Evolutionary conservation across 2,113 vertebrate species (phyloP).

Genomic region (Rhabdomys dilectus): DNA sequence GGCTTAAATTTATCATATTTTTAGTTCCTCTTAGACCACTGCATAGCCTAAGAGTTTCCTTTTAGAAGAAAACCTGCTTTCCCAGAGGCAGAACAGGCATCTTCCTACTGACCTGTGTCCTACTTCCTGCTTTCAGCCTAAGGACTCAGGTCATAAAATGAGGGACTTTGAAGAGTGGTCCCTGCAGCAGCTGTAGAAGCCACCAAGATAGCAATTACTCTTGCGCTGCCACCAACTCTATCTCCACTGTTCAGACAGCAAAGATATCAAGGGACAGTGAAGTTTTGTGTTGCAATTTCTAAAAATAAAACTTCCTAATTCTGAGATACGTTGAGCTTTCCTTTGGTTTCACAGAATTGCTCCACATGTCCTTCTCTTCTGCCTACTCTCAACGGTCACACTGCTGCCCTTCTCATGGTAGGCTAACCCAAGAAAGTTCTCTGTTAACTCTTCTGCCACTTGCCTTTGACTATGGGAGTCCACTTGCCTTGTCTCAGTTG

Average conservation of each 20-base stretch:
- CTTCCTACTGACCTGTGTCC: background rate
- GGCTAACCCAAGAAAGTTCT: background rate
- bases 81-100: background rate
- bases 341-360: background rate
- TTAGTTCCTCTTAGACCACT: constrained; percentile 1
- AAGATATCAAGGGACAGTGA: background rate
- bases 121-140: background rate
- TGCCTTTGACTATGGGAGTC: background rate
- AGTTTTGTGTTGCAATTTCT: constrained; percentile 26
- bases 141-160: background rate
- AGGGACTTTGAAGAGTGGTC: background rate
- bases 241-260: background rate
- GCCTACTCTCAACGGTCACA: background rate
- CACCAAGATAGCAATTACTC: background rate
- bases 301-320: constrained; percentile 57
- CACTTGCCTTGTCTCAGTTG: background rate
- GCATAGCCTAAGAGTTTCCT: background rate
- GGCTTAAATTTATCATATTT: background rate
- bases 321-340: constrained; percentile 33
- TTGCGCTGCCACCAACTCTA: background rate
- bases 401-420: background rate
- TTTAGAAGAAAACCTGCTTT: background rate
- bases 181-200: background rate
- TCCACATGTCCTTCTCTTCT: background rate
- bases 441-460: background rate